Evolutionary conservation across 2,888 invertebrate genomes (phyloP).

Genomic region (Amiota minor): DNA sequence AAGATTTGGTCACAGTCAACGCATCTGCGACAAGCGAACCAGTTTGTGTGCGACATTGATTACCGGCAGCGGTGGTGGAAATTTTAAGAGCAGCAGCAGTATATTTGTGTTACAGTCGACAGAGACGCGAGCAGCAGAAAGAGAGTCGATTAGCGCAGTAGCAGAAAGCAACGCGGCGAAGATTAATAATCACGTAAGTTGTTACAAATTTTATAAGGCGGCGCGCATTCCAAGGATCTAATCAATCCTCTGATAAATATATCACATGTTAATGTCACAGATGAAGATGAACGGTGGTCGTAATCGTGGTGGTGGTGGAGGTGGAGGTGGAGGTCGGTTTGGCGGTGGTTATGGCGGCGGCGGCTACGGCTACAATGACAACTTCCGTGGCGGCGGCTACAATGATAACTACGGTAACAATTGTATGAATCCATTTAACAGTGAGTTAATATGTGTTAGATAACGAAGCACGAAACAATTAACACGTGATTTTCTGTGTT

Average conservation of each 20-base stretch:
- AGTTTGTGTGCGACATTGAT: conserved; percentile 14
- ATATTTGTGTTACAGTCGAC: conserved; percentile 20
- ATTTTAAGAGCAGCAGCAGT: conserved; percentile 11
- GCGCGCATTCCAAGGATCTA: neutral
- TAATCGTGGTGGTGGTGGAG: conserved; percentile 54
- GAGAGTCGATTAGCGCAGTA: no score
- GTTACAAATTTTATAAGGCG: conserved; percentile 2
- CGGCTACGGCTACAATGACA: conserved; percentile 52
- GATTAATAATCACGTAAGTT: conserved; percentile 64
- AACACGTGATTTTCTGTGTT: neutral
- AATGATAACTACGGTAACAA: conserved; percentile 54
- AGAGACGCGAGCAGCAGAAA: conserved; percentile 22
- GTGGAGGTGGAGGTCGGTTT: conserved; percentile 39
- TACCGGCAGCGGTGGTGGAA: conserved; percentile 23
- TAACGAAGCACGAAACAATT: neutral
- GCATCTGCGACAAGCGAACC: conserved; percentile 46
- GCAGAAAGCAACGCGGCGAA: conserved; percentile 29
- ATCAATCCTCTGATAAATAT: neutral
- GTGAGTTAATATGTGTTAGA: conserved; percentile 50
- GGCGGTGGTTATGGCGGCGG: conserved; percentile 43
- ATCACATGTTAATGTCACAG: neutral
- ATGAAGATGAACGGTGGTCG: conserved; percentile 67
- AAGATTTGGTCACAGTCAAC: conserved; percentile 54
- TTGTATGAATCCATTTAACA: conserved; percentile 60
- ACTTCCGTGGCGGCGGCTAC: conserved; percentile 49